A percentile compares a stretch with the other conserved stretches of the same genome.
Conservation (phyloP, 92 coral and sea anemone genomes). For the Heteractis magnifica region DNA sequence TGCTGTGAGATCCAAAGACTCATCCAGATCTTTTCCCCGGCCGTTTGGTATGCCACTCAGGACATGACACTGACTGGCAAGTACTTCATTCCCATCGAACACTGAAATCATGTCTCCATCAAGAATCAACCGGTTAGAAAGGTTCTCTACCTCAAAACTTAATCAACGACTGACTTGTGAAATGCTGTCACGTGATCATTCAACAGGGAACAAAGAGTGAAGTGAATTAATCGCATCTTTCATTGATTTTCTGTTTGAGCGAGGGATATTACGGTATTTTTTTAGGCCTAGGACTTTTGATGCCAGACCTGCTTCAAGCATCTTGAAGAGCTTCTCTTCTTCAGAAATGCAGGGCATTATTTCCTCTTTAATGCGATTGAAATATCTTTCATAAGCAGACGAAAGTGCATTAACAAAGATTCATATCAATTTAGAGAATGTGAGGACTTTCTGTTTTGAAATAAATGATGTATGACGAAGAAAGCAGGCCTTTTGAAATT, state of each 20-base stretch:
- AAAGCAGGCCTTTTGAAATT: constrained; percentile 2
- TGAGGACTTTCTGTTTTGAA: neutral
- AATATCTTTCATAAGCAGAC: constrained; percentile 35
- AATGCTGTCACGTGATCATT: constrained; percentile 14
- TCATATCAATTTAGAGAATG: neutral
- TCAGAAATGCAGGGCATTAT: neutral
- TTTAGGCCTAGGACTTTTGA: constrained; percentile 25
- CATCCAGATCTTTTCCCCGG: neutral
- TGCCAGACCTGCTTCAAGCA: constrained; percentile 33
- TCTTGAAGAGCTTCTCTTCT: constrained; percentile 26
- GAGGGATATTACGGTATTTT: neutral
- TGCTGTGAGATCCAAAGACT: neutral
- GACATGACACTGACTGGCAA: constrained; percentile 9
- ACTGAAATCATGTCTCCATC: neutral
- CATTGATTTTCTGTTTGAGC: neutral
- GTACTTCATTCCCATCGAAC: constrained; percentile 1
- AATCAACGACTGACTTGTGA: constrained; percentile 40
- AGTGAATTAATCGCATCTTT: constrained; percentile 8
- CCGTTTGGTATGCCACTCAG: constrained; percentile 1
- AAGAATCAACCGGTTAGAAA: constrained; percentile 11
- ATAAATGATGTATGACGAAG: neutral
- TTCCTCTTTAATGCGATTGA: constrained; percentile 20
- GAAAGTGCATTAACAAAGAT: constrained; percentile 15
- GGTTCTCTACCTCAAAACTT: too few relatives aligned
- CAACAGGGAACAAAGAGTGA: constrained; percentile 29